Evolutionary conservation across 2,797 vertebrate species (phyloP).

Genomic region (Falco biarmicus): DNA sequence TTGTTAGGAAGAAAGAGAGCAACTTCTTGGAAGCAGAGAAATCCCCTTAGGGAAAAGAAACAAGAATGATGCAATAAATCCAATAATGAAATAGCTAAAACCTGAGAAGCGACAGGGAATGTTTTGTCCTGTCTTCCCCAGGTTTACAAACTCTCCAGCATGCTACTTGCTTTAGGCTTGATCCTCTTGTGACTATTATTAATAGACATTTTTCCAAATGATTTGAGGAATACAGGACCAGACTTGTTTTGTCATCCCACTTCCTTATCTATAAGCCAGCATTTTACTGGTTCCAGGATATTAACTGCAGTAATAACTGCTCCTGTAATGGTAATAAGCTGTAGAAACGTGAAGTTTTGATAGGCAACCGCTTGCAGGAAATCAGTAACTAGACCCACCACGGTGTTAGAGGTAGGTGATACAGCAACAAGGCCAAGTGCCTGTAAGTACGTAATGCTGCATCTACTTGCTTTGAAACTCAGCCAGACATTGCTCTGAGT

Average conservation of each 20-base stretch:
- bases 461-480: background rate
- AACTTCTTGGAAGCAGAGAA: background rate
- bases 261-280: background rate
- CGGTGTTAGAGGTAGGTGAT: background rate
- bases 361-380: background rate
- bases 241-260: background rate
- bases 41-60: background rate
- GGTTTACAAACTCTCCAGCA: background rate
- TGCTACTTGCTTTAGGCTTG: background rate
- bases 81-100: background rate
- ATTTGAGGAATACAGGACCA: background rate
- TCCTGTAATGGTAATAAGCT: background rate
- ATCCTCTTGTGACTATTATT: background rate
- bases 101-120: background rate
- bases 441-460: rapidly evolving
- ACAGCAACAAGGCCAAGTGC: background rate
- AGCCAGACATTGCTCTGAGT: background rate
- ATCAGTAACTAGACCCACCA: background rate
- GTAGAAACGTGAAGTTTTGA: background rate
- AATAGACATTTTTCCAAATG: background rate
- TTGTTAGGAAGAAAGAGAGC: background rate
- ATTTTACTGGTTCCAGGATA: background rate
- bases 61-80: background rate
- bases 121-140: background rate
- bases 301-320: background rate